Evolutionary conservation across 2,797 vertebrate genomes (phyloP).

Genomic region (Danio jaintianensis): DNA sequence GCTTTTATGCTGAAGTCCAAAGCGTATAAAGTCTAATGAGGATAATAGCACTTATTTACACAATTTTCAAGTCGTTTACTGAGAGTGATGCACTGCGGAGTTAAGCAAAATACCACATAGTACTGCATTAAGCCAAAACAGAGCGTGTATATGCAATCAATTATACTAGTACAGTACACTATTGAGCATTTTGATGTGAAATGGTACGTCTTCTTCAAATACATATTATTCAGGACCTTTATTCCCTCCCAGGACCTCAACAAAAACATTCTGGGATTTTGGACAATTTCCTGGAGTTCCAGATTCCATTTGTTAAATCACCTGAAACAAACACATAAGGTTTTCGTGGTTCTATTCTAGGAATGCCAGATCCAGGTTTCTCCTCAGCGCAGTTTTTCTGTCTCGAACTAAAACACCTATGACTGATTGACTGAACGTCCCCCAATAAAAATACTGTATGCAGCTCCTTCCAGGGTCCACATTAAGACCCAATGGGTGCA

Average conservation of each 20-base stretch:
- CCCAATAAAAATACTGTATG: constrained; percentile 23
- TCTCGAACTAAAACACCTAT: constrained; percentile 17
- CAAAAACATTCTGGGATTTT: constrained; percentile 19
- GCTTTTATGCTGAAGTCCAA: neutral
- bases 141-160: neutral
- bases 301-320: constrained; percentile 24
- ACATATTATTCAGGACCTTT: neutral
- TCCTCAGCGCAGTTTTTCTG: neutral
- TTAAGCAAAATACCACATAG: neutral
- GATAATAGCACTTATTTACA: constrained; percentile 17
- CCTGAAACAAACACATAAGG: constrained; percentile 26
- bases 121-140: constrained; percentile 29
- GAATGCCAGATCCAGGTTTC: constrained; percentile 2
- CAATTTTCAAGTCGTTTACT: constrained; percentile 11
- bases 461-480: constrained; percentile 13
- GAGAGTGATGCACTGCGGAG: neutral
- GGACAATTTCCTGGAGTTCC: constrained; percentile 43
- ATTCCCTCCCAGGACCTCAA: neutral
- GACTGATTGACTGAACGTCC: constrained; percentile 15
- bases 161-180: neutral
- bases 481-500: constrained; percentile 10
- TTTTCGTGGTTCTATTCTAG: constrained; percentile 29
- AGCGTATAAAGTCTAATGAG: neutral
- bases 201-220: neutral
- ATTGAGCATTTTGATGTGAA: neutral